Conservation (phyloP, 1,140 invertebrate species). For the Drosophila serrata region DNA sequence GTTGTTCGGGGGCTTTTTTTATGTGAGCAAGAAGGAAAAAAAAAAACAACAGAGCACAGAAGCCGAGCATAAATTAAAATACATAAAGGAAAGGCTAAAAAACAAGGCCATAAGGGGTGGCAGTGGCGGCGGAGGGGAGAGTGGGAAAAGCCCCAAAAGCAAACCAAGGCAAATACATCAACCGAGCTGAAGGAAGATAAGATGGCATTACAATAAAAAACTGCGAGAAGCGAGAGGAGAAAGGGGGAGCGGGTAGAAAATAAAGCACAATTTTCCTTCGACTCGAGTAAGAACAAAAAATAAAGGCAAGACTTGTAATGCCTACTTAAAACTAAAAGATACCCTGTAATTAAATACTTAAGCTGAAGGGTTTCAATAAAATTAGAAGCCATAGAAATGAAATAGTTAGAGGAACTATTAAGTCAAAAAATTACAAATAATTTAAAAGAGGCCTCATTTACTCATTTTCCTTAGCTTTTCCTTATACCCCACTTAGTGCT, state of each 20-base stretch:
- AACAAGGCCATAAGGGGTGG: constrained; percentile 55
- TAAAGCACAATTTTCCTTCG: constrained; percentile 26
- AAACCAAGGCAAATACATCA: constrained; percentile 69
- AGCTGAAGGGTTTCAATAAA: background rate
- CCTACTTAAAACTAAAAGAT: background rate
- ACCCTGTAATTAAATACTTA: background rate
- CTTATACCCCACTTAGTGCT: background rate
- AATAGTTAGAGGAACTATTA: background rate
- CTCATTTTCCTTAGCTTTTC: background rate
- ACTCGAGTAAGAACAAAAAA: constrained; percentile 2
- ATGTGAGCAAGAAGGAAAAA: constrained; percentile 23
- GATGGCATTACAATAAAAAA: constrained; percentile 76
- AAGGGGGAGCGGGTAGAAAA: constrained; percentile 7
- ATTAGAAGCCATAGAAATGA: background rate
- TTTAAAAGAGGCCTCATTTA: background rate
- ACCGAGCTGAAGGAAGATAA: constrained; percentile 55
- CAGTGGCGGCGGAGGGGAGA: background rate
- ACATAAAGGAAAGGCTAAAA: constrained; percentile 79
- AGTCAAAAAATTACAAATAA: background rate
- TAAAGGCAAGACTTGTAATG: background rate
- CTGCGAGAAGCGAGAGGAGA: background rate
- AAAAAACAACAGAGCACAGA: constrained; percentile 32
- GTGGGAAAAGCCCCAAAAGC: constrained; percentile 15
- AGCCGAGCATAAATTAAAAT: constrained; percentile 78
- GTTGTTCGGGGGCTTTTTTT: constrained; percentile 48